Evolutionary conservation across 2,113 vertebrate genomes (phyloP).

Genomic region (Holacanthus passer): DNA sequence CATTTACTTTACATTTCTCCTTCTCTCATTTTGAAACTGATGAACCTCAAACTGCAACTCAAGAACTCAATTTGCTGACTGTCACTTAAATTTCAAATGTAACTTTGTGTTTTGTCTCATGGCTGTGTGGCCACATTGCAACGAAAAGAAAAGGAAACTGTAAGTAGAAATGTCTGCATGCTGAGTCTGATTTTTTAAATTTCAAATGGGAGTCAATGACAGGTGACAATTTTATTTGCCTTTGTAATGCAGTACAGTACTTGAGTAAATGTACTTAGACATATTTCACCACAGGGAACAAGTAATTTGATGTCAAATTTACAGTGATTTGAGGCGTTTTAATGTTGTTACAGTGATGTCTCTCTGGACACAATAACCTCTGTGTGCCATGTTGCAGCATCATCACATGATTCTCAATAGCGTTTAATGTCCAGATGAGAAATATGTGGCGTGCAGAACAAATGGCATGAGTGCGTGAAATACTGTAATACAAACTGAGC

Average conservation of each 20-base stretch:
- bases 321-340: not conserved
- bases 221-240: not conserved
- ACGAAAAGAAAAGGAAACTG: not conserved
- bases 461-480: constrained; percentile 57
- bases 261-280: not conserved
- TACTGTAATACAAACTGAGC: constrained; percentile 30
- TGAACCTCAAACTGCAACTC: not conserved
- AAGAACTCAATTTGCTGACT: not conserved
- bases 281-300: not conserved
- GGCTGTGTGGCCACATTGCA: not conserved
- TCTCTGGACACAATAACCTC: constrained; percentile 12
- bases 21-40: not conserved
- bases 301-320: not conserved
- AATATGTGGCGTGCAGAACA: constrained; percentile 51
- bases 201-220: not conserved
- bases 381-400: not conserved
- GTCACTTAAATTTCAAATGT: not conserved
- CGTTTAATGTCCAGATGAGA: constrained; percentile 37
- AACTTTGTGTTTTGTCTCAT: not conserved
- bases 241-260: no score
- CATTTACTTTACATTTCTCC: not conserved
- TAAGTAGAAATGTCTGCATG: not conserved
- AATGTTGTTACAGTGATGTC: not conserved
- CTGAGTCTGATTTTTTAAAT: not conserved
- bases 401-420: constrained; percentile 26